Percentiles rank a stretch among this genome's conserved stretches.
These are phyloP conservation scores for Horisme vitalbata DNA, from an alignment of 2,888 invertebrate genomes.

Conservation along the genomic window DNA sequence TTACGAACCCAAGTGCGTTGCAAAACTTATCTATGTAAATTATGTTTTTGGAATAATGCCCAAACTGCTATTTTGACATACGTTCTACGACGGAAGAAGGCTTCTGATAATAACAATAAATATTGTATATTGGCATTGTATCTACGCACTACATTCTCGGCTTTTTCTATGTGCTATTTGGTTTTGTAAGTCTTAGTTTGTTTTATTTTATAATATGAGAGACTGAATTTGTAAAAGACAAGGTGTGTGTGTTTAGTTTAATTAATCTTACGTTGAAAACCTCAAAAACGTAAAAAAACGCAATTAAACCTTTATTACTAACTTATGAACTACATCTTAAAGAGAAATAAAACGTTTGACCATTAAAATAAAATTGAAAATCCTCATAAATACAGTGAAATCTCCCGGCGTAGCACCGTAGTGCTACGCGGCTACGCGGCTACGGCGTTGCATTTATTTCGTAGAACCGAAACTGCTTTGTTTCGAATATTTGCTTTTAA, in stretches of 20 bases:
- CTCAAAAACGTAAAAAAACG: no score
- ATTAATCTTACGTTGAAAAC: no score
- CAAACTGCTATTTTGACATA: constrained; percentile 20
- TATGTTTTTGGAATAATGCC: constrained; percentile 20
- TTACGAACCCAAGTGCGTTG: constrained; percentile 30
- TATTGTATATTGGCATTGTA: no score
- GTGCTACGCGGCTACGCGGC: constrained; percentile 7
- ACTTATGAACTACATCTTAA: no score
- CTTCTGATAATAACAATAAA: no score
- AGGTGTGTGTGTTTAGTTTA: no score
- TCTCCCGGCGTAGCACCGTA: constrained; percentile 8
- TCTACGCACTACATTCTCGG: no score
- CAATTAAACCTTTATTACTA: no score
- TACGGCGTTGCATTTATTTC: background rate
- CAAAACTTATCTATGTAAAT: constrained; percentile 30
- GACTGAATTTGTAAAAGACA: no score
- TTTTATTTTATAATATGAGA: no score
- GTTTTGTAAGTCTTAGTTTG: no score
- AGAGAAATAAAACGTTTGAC: background rate
- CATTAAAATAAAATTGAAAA: constrained; percentile 21
- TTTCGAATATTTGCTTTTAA: background rate
- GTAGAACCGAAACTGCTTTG: background rate
- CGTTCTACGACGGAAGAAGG: background rate
- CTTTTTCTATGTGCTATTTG: no score
- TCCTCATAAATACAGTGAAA: constrained; percentile 14